Conservation (phyloP, 1,140 invertebrate species). For the Diabrotica undecimpunctata region DNA sequence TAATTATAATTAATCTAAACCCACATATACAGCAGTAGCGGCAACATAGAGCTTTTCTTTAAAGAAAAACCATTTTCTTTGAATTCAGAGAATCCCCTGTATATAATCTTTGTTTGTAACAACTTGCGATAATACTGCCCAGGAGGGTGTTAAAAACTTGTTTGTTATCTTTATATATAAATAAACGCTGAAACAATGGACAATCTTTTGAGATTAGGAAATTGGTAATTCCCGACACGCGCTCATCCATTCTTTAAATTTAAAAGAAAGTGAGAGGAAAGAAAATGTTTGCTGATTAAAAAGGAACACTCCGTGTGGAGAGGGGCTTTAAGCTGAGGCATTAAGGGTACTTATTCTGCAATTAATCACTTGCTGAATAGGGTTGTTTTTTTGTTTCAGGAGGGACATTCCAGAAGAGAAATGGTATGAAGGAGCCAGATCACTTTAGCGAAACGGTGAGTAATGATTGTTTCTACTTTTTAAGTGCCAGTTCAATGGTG, state of each 20-base stretch:
- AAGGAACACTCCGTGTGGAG: background rate
- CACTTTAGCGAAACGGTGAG: conserved; percentile 60
- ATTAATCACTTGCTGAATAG: conserved; percentile 1
- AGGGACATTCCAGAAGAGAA: conserved; percentile 60
- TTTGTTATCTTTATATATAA: too few species aligned
- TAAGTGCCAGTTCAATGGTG: background rate
- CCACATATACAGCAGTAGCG: too few species aligned
- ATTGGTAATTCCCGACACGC: background rate
- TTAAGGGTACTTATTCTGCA: background rate
- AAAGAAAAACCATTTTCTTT: too few species aligned
- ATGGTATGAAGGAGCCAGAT: conserved; percentile 69
- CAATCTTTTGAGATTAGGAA: background rate
- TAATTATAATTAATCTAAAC: too few species aligned
- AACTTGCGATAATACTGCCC: too few species aligned
- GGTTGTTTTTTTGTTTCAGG: conserved; percentile 50
- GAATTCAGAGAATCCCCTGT: too few species aligned
- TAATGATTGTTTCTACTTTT: conserved; percentile 10
- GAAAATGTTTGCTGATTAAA: background rate
- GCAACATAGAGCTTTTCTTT: too few species aligned
- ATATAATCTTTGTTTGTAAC: too few species aligned
- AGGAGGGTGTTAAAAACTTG: too few species aligned
- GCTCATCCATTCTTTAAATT: background rate
- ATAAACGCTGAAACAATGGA: too few species aligned
- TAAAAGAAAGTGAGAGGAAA: background rate
- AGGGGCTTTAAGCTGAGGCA: background rate